These are phyloP conservation scores for Dasypus novemcinctus DNA, from an alignment of 2,113 vertebrate genomes.

Conservation along the genomic window DNA sequence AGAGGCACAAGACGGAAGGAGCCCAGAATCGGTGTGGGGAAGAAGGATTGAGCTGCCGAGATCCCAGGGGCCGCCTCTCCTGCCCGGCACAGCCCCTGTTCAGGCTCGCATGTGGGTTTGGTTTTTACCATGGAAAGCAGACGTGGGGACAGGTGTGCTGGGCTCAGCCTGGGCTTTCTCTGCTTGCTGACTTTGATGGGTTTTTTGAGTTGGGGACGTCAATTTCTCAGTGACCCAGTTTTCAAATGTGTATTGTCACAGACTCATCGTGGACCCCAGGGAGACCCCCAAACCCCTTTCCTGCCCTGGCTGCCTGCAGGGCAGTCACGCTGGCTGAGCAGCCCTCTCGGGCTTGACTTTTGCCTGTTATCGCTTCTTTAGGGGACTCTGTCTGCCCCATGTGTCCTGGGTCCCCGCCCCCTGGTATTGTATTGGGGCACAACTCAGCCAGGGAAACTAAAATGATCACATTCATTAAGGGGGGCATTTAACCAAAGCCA, in stretches of 20 bases:
- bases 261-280: neutral
- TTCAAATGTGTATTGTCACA: neutral
- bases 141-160: neutral
- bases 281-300: neutral
- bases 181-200: neutral
- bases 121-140: neutral
- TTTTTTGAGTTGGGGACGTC: neutral
- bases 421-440: neutral
- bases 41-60: neutral
- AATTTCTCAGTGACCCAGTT: neutral
- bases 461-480: neutral
- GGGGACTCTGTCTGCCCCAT: neutral
- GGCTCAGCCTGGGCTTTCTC: neutral
- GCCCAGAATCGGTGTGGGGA: neutral
- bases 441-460: neutral
- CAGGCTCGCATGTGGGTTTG: neutral
- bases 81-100: neutral
- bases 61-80: neutral
- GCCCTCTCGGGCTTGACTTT: neutral
- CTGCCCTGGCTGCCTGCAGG: neutral
- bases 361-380: neutral
- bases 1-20: accelerated
- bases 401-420: accelerated
- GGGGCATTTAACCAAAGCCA: neutral
- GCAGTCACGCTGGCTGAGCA: neutral